phyloP scores from a whole-genome alignment of 2,797 vertebrate genomes.

The Eulemur coronatus region DNA sequence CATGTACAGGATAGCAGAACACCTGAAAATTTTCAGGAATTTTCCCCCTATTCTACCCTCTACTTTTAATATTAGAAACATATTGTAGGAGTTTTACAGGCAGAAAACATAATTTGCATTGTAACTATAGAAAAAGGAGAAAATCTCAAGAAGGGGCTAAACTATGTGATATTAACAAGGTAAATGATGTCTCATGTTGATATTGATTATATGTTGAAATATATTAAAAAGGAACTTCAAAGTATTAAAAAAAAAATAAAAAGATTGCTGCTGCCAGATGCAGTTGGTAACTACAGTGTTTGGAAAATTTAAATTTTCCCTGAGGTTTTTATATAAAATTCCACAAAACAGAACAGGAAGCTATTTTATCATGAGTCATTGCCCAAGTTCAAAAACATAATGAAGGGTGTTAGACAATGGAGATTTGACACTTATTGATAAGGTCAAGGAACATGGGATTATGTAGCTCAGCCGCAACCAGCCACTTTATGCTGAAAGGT shows the following conservation, averaged over 20 bases:
- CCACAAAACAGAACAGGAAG: neutral
- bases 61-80: neutral
- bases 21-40: neutral
- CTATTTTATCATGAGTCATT: neutral
- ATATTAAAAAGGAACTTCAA: neutral
- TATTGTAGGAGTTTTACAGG: neutral
- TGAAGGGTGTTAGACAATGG: accelerated
- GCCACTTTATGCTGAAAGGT: neutral
- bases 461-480: neutral
- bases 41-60: neutral
- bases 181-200: neutral
- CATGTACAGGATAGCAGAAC: neutral
- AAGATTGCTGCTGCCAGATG: neutral
- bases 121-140: neutral
- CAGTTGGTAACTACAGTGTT: neutral
- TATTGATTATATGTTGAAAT: neutral
- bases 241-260: neutral
- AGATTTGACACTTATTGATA: neutral
- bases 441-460: neutral
- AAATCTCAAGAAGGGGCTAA: neutral
- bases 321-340: neutral
- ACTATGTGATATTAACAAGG: neutral
- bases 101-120: neutral
- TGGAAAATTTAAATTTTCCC: neutral
- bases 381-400: neutral